Evolutionary conservation across 2,888 invertebrate genomes (phyloP).

Genomic region (Lucinisca nassula): DNA sequence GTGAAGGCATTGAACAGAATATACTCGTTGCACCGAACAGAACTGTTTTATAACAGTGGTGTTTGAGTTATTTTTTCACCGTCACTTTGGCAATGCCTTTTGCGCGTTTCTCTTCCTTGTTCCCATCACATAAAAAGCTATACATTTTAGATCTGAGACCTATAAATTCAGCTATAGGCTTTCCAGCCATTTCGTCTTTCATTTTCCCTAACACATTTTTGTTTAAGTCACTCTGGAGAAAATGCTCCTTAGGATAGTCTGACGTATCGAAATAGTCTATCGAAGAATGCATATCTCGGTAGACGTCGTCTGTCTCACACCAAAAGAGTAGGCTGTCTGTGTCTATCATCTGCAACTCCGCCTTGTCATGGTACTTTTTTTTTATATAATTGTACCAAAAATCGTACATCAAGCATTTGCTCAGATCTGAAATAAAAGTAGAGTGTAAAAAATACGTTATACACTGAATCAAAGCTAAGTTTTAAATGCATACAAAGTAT

Average conservation of each 20-base stretch:
- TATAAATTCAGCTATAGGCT: conserved; percentile 76
- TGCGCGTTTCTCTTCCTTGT: conserved; percentile 52
- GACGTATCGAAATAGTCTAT: conserved; percentile 47
- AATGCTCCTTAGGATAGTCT: conserved; percentile 78
- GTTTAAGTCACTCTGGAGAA: conserved; percentile 71
- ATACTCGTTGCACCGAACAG: conserved; percentile 44
- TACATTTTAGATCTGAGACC: conserved; percentile 70
- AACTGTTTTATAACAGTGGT: conserved; percentile 55
- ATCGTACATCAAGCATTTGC: no score
- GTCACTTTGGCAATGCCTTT: conserved; percentile 60
- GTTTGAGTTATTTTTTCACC: conserved; percentile 61
- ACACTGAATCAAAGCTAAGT: no score
- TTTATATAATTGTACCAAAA: no score
- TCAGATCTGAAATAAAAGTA: no score
- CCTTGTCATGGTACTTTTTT: not conserved
- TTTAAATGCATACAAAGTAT: no score
- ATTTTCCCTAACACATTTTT: conserved; percentile 81
- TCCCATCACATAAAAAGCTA: conserved; percentile 16
- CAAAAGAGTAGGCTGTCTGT: not conserved
- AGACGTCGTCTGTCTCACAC: not conserved
- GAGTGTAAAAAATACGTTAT: no score
- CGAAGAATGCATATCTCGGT: not conserved
- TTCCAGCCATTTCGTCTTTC: conserved; percentile 82
- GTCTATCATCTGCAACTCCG: not conserved
- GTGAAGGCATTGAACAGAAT: conserved; percentile 46